Evolutionary conservation across 2,888 invertebrate genomes (phyloP), one percentile per base, ranked within the genome.

Genomic region (Trissonchulus latispiculum): DNA sequence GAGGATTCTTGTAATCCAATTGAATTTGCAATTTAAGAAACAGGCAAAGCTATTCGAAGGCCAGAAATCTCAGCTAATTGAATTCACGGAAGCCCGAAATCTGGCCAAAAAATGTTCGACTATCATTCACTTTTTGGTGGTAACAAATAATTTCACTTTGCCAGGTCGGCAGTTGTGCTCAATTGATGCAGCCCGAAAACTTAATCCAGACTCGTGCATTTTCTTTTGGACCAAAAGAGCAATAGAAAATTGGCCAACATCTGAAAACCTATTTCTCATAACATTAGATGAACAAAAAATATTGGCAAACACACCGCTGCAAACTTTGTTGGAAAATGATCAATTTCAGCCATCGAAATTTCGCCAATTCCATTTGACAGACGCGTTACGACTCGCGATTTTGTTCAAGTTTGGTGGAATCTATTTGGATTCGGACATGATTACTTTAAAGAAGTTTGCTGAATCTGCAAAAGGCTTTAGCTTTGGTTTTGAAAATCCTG

Each of bases 341-440:
- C 33, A 3, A 3, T 3, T 18, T n/a, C 71, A 31, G 28, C 2
- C 2, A 31, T 36, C 71, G 2, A 48, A n/a, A 3, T 70, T 59
- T 28, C 23, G 61, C 59, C 59, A 2, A 3, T 70, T 64, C 29
- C 28, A 64, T 59, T n/a, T 70, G 59, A 29, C 59, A 2, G 71
- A 70, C 29, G 71, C 71, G 31, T 59, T 70, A 48, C 37, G 71
- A n/a, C 32, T 70, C n/a, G 71, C 71, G 29, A 61, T 59, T 29
- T 32, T 70, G 32, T 70, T 32, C 59, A 36, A 70, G 15, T 70
- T n/a, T n/a, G 71, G 71, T 2, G 71, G 71, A 48, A 8, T 64
- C 28, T 70, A 70, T 70, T 36, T 70, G 29, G 71, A 70, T 59
- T n/a, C 31, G 15, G 71, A 70, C 28, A 70, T 70, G 71, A 70